Conservation (phyloP, 1,140 invertebrate species). For the Aphelinus atriplicis region DNA sequence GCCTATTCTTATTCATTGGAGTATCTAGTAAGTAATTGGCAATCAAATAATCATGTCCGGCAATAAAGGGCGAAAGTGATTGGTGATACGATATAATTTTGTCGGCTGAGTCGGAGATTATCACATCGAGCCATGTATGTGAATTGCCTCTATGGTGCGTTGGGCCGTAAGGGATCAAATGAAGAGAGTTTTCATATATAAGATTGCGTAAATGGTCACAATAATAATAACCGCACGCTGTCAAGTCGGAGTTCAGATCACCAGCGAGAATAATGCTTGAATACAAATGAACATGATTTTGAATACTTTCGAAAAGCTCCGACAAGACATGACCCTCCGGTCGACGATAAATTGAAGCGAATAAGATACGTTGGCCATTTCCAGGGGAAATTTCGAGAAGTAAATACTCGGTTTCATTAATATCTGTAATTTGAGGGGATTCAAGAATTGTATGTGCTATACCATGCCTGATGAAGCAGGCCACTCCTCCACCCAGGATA, state of each 20-base stretch:
- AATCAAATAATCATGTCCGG: background rate
- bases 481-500: background rate
- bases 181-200: background rate
- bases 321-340: background rate
- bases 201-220: background rate
- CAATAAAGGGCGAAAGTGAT: background rate
- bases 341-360: background rate
- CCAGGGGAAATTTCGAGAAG: background rate
- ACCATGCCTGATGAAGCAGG: background rate
- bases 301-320: background rate
- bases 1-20: too few relatives aligned
- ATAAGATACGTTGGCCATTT: background rate
- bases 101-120: background rate
- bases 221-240: background rate
- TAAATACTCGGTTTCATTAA: background rate
- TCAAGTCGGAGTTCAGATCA: background rate
- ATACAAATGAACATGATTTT: background rate
- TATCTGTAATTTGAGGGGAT: background rate
- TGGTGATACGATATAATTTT: too few relatives aligned
- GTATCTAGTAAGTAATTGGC: background rate
- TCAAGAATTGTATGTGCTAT: background rate
- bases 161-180: background rate
- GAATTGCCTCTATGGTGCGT: background rate
- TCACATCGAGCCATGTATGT: slow-evolving; percentile 1
- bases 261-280: background rate